These are phyloP conservation scores for Drosophila neonasuta DNA, from an alignment of 2,888 invertebrate species.

Conservation along the genomic window DNA sequence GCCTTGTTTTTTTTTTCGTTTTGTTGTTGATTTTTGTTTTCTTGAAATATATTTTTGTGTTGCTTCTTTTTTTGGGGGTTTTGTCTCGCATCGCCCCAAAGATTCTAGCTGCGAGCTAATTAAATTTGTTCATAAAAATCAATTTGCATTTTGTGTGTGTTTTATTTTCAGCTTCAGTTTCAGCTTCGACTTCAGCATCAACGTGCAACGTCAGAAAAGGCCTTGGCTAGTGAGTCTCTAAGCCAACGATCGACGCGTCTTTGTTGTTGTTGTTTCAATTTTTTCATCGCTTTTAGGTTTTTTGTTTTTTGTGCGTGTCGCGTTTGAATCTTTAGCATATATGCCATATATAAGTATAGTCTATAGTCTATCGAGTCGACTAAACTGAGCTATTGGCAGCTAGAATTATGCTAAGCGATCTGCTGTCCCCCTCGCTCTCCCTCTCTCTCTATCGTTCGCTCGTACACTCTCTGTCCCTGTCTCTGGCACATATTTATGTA, in stretches of 20 bases:
- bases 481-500: constrained; percentile 75
- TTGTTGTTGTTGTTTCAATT: constrained; percentile 20
- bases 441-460: too few relatives aligned
- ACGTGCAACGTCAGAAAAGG: constrained; percentile 74
- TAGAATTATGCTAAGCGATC: constrained; percentile 73
- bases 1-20: constrained; percentile 16
- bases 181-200: background rate
- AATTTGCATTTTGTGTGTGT: constrained; percentile 71
- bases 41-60: too few relatives aligned
- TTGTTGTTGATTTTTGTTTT: constrained; percentile 1
- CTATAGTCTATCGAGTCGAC: constrained; percentile 13
- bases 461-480: constrained; percentile 5
- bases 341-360: constrained; percentile 35
- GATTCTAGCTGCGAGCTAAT: constrained; percentile 78
- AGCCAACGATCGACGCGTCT: constrained; percentile 44
- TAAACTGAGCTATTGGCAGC: constrained; percentile 56
- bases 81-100: constrained; percentile 32
- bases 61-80: constrained; percentile 6
- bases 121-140: constrained; percentile 78
- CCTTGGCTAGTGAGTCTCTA: constrained; percentile 61
- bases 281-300: constrained; percentile 18
- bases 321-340: constrained; percentile 41
- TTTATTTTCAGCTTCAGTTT: constrained; percentile 13
- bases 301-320: constrained; percentile 39
- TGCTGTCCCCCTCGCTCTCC: constrained; percentile 1